Evolutionary conservation across 2,888 invertebrate species (phyloP).

Genomic region (Acanthoscelides obtectus): DNA sequence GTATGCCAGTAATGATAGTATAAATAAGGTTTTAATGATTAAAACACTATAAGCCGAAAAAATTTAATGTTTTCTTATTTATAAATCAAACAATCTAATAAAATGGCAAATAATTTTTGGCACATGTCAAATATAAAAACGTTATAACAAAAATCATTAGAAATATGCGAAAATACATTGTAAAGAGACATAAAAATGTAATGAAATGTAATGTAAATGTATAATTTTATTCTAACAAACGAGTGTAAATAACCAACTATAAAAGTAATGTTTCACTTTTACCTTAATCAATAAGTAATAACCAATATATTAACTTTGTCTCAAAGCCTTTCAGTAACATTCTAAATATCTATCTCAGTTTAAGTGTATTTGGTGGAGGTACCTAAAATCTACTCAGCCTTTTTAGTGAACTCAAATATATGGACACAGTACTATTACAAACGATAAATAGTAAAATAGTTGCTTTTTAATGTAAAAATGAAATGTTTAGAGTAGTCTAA

Average conservation of each 20-base stretch:
- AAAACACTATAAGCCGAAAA: not conserved
- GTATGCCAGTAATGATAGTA: too few species aligned
- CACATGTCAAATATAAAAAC: not conserved
- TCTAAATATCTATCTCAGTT: too few species aligned
- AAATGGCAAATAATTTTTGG: not conserved
- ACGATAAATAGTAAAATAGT: not conserved
- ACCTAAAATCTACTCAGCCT: not conserved
- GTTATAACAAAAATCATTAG: not conserved
- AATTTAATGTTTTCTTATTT: not conserved
- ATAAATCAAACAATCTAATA: not conserved
- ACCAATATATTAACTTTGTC: too few species aligned
- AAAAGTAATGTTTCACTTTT: not conserved
- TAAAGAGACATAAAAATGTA: too few species aligned
- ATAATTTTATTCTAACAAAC: not conserved
- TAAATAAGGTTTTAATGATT: too few species aligned
- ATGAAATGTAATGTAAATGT: not conserved
- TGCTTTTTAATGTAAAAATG: not conserved
- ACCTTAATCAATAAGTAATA: not conserved
- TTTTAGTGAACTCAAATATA: not conserved
- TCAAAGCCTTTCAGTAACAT: not conserved
- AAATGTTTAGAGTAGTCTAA: not conserved
- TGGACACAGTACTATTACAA: too few species aligned
- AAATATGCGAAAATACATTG: not conserved
- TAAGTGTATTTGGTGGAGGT: not conserved
- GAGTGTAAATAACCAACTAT: not conserved